These are phyloP conservation scores for Schizothorax lantsangensis DNA, from an alignment of 2,797 vertebrate genomes.

Conservation along the genomic window DNA sequence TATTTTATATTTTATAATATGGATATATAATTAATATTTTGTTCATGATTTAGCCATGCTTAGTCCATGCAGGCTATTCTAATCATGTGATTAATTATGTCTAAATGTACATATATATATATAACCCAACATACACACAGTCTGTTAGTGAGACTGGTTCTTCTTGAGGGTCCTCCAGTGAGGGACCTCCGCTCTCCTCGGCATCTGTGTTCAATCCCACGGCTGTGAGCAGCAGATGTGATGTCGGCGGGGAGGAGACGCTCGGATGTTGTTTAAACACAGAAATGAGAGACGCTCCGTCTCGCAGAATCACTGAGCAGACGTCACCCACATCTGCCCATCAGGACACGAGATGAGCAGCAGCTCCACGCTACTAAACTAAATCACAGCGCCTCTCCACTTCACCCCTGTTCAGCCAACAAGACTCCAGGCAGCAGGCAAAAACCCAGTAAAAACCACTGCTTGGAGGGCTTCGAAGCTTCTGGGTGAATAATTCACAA, in stretches of 20 bases:
- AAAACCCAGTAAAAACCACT: neutral
- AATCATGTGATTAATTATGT: neutral
- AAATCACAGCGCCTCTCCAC: neutral
- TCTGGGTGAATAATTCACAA: neutral
- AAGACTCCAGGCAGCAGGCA: neutral
- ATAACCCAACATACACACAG: neutral
- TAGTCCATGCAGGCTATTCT: neutral
- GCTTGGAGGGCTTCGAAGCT: neutral
- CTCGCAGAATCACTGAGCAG: slow-evolving; percentile 35
- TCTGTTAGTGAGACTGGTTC: neutral
- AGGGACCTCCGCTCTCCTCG: slow-evolving; percentile 25
- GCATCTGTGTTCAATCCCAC: slow-evolving; percentile 51
- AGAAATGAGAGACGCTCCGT: slow-evolving; percentile 30
- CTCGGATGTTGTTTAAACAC: slow-evolving; percentile 34
- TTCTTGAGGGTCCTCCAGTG: slow-evolving; percentile 52
- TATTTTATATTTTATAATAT: neutral
- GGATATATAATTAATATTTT: neutral
- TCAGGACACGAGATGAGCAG: neutral
- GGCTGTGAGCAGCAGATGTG: slow-evolving; percentile 54
- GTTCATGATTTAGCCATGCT: neutral
- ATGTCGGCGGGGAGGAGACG: slow-evolving; percentile 5
- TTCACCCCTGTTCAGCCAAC: slow-evolving; percentile 7
- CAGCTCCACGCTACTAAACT: neutral
- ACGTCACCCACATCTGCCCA: slow-evolving; percentile 16
- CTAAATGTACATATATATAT: neutral